Base-by-base conservation (phyloP, 2,888 invertebrate species). In the Polymixis lichenea region DNA sequence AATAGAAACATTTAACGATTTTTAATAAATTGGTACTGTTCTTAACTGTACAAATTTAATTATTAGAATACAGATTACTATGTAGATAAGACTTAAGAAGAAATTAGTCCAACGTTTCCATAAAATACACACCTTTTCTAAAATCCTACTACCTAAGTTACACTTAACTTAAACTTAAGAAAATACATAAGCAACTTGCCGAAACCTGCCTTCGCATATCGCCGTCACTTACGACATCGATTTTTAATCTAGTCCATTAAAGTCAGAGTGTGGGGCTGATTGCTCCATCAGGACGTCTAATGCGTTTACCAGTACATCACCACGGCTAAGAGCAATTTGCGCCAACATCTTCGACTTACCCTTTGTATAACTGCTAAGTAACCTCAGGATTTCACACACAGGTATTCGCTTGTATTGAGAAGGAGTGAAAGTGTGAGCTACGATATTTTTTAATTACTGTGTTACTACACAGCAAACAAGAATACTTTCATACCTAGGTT, bases 171-270 rank as follows among this genome's bases (percentile, higher is more conserved):
- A 11, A 65, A 65, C 55, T 55, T 46, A 38, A 49, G 58, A 67
- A 70, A 79, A 72, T 74, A 32, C 15, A 49, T 58, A 62, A 67
- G 38, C 66, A 78, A 78, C 55, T 79, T 74, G 61, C 76, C 62
- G 74, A 74, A 78, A 84, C 61, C 64, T 71, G 49, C 72, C 73
- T 75, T 75, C 62, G 75, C 61, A 80, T 78, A 83, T 79, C 79
- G 67, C 85, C 85, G 53, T 86, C 78, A 84, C 82, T 88, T 81
- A 84, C 86, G 76, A 81, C 90, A 93, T 94, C 90, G 93, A 94
- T 93, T 94, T 94, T 93, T 93, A 91, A 93, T 94, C 85, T 90
- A 91, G 75, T 83, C 90, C 90, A 94, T 94, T 94, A 92, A 92
- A 90, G 91, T 92, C 90, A 90, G 92, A 93, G 93, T 92, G 91